Percentiles rank a stretch among this genome's conserved stretches.
Conservation (phyloP, 2,888 invertebrate genomes). For the Eupithecia subumbrata region DNA sequence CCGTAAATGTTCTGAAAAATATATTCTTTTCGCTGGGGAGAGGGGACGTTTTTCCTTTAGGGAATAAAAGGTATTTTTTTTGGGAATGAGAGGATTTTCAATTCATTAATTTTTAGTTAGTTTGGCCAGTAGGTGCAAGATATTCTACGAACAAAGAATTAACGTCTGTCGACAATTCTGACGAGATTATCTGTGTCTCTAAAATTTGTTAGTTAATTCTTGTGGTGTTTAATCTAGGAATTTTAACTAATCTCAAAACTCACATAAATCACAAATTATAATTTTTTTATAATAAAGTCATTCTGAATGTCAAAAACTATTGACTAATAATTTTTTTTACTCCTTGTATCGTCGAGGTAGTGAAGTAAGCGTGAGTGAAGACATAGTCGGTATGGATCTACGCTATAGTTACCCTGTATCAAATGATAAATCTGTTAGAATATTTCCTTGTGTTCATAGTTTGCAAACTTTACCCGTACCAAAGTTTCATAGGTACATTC, state of each 20-base stretch:
- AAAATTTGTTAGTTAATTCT: no score
- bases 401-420: not conserved
- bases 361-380: no score
- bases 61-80: constrained; percentile 2
- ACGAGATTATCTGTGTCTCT: not conserved
- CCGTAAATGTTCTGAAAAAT: constrained; percentile 23
- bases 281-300: no score
- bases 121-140: not conserved
- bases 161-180: not conserved
- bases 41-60: constrained; percentile 6
- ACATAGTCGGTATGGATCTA: no score
- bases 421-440: not conserved
- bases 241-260: no score
- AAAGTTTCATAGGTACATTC: not conserved
- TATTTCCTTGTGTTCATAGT: not conserved
- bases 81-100: not conserved
- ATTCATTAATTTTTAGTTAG: not conserved
- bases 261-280: no score
- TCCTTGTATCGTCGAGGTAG: not conserved
- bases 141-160: not conserved
- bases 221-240: not conserved
- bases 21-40: constrained; percentile 9
- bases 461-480: not conserved
- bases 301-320: no score
- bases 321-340: not conserved